These are phyloP conservation scores for Sporophila hypoxantha DNA, from an alignment of 2,113 vertebrate species.

Conservation along the genomic window DNA sequence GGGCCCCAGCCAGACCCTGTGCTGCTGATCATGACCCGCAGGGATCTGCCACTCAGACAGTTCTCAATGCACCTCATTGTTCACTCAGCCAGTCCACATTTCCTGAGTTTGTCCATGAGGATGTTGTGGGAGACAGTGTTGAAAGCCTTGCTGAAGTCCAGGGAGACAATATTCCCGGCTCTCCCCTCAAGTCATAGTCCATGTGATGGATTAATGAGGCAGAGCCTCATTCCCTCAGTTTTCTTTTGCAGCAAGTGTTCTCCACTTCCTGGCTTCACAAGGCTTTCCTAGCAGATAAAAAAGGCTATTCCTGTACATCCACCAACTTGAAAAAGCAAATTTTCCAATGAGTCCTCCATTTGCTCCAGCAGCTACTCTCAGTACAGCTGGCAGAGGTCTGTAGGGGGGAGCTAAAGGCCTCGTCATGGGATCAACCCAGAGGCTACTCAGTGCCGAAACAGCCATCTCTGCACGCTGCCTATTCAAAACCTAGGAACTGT, in stretches of 20 bases:
- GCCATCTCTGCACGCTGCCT: background rate
- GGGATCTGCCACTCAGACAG: background rate
- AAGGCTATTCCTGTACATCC: background rate
- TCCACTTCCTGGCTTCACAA: background rate
- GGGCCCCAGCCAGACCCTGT: background rate
- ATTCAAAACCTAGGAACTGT: background rate
- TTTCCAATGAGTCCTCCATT: background rate
- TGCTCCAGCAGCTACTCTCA: background rate
- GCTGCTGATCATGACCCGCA: fast-evolving
- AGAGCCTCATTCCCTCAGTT: background rate
- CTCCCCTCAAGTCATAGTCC: background rate
- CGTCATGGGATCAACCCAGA: background rate
- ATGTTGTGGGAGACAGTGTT: background rate
- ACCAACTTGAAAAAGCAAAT: background rate
- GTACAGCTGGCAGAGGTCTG: background rate
- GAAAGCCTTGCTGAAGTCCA: background rate
- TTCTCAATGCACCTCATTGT: background rate
- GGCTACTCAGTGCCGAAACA: background rate
- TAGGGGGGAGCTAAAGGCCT: background rate
- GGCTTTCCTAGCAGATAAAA: background rate
- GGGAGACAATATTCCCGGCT: background rate
- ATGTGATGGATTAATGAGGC: background rate
- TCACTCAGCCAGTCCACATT: background rate
- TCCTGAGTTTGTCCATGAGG: background rate
- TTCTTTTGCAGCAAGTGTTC: background rate